phyloP scores from a whole-genome alignment of 2,888 invertebrate genomes.

The Ormyrus rosae region DNA sequence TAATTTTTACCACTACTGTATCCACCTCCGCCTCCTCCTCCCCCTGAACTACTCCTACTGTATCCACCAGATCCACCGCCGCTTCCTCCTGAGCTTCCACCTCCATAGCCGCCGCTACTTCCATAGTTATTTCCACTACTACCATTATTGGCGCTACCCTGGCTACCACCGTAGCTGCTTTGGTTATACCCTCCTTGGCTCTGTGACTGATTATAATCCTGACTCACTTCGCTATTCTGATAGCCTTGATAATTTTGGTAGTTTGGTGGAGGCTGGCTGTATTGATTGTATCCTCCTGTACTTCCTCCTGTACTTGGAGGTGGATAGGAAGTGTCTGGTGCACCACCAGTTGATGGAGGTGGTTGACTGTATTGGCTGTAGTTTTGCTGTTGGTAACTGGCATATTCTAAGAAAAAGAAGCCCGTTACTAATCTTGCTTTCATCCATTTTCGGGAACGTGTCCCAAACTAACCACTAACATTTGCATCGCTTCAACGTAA shows the following conservation, averaged over 20 bases:
- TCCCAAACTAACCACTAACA: too few species aligned
- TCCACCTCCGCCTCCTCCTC: conserved; percentile 56
- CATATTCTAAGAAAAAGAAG: conserved; percentile 65
- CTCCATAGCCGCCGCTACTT: conserved; percentile 71
- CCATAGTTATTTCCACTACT: conserved; percentile 77
- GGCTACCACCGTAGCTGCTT: conserved; percentile 67
- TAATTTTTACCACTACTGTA: conserved; percentile 57
- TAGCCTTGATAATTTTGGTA: conserved; percentile 70
- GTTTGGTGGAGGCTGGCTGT: conserved; percentile 72
- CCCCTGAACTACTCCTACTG: conserved; percentile 59
- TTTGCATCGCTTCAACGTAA: too few species aligned
- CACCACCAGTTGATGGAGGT: conserved; percentile 64
- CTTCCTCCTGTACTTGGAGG: conserved; percentile 68
- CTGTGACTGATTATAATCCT: conserved; percentile 67
- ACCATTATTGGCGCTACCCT: conserved; percentile 76
- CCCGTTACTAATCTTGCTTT: too few species aligned
- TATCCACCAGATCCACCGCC: conserved; percentile 64
- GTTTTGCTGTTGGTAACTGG: conserved; percentile 70
- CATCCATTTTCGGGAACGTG: too few species aligned
- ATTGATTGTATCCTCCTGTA: conserved; percentile 68
- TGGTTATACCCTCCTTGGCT: conserved; percentile 68
- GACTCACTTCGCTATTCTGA: conserved; percentile 57
- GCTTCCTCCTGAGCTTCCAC: conserved; percentile 65
- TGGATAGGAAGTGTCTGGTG: conserved; percentile 73
- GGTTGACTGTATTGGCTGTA: conserved; percentile 72